A percentile compares a stretch with the other conserved stretches of the same genome.
Conservation (phyloP, 2,888 invertebrate genomes). For the Rhynchonema sp. region DNA sequence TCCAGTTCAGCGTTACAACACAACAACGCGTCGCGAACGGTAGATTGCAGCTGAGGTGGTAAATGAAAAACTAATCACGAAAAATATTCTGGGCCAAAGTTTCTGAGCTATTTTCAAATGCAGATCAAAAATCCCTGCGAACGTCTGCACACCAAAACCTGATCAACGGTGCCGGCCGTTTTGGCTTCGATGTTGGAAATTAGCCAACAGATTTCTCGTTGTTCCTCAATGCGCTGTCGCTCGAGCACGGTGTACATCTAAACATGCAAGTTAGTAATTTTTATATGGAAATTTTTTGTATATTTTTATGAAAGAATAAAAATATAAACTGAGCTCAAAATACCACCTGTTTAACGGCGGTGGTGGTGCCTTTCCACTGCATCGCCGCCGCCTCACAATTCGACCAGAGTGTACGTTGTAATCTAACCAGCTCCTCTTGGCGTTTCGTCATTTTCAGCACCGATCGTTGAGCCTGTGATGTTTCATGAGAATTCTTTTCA, state of each 20-base stretch:
- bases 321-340: too few relatives aligned
- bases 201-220: not conserved
- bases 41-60: not conserved
- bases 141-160: not conserved
- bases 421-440: not conserved
- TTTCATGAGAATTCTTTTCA: not conserved
- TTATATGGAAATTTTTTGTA: too few relatives aligned
- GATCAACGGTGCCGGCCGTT: not conserved
- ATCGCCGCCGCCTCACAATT: not conserved
- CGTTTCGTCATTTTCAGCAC: not conserved
- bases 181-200: not conserved
- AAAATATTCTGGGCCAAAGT: too few relatives aligned
- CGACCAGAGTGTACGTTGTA: not conserved
- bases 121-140: too few relatives aligned
- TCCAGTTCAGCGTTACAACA: not conserved
- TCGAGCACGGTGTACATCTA: not conserved
- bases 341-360: too few relatives aligned
- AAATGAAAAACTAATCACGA: too few relatives aligned
- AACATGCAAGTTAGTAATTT: too few relatives aligned
- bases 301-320: too few relatives aligned
- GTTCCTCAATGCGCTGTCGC: not conserved
- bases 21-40: not conserved
- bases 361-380: too few relatives aligned
- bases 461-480: not conserved
- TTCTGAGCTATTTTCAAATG: too few relatives aligned